Percentiles rank a stretch among this genome's conserved stretches.
Conservation (phyloP, 2,888 invertebrate genomes). For the Trypoxylon attenuatum region DNA sequence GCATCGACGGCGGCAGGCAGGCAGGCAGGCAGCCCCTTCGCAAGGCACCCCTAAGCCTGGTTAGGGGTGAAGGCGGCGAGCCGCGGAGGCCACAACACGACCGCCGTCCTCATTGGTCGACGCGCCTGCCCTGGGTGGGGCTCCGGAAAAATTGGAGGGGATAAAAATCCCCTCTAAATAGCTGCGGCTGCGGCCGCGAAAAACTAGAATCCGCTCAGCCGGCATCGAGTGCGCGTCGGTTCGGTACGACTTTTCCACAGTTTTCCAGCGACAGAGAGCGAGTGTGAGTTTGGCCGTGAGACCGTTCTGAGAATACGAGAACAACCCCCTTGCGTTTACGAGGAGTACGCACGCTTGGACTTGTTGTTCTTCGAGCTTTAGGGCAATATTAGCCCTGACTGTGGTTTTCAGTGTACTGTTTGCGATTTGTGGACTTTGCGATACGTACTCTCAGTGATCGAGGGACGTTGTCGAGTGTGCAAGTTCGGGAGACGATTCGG, state of each 20-base stretch:
- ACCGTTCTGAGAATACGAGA: neutral
- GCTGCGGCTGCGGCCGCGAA: slow-evolving; percentile 70
- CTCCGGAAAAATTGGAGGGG: slow-evolving; percentile 73
- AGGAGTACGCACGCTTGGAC: neutral
- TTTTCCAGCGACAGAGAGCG: slow-evolving; percentile 7
- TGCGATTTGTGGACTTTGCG: neutral
- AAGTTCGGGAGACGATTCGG: neutral
- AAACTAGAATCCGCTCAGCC: slow-evolving; percentile 74
- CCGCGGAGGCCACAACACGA: slow-evolving; percentile 75
- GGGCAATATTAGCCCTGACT: neutral
- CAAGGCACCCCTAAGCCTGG: slow-evolving; percentile 66
- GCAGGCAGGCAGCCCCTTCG: slow-evolving; percentile 60
- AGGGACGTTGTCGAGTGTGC: neutral
- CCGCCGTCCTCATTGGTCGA: slow-evolving; percentile 74
- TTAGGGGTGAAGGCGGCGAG: slow-evolving; percentile 73
- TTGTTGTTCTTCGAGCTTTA: neutral
- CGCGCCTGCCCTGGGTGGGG: slow-evolving; percentile 71
- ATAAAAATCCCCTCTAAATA: slow-evolving; percentile 74
- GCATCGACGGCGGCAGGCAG: too few relatives aligned
- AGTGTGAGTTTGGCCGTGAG: neutral
- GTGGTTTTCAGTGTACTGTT: neutral
- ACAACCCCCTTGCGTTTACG: too few relatives aligned
- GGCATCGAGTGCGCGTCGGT: slow-evolving; percentile 67
- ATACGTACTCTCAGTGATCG: neutral
- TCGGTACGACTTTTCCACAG: slow-evolving; percentile 1